Evolutionary conservation across 2,797 vertebrate genomes (phyloP).

Genomic region (Diplodus sargus): DNA sequence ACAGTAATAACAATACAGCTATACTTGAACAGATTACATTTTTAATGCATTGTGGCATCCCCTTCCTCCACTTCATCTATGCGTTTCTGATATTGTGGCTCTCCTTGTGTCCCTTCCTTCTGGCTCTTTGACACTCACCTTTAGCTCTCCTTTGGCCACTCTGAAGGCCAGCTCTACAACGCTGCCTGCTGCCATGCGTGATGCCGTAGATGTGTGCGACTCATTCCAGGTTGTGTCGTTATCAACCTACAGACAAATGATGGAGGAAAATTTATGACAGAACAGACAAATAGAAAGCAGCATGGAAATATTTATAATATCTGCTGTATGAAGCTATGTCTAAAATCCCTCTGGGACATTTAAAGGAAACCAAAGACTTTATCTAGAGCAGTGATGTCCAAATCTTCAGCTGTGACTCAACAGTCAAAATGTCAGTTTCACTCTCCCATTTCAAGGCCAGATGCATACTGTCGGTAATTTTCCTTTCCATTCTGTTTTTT

Average conservation of each 20-base stretch:
- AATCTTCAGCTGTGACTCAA: conserved; percentile 6
- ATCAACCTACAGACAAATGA: conserved; percentile 87
- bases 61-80: neutral
- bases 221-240: conserved; percentile 99
- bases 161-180: conserved; percentile 94
- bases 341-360: neutral
- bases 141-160: conserved; percentile 94
- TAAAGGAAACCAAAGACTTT: conserved; percentile 9
- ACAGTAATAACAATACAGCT: conserved; percentile 3
- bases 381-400: neutral
- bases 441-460: conserved; percentile 15
- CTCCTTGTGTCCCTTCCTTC: neutral
- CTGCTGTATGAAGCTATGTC: neutral
- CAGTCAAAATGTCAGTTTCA: conserved; percentile 20
- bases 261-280: neutral
- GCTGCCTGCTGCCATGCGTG: conserved; percentile 93
- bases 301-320: neutral
- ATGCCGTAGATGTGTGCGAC: conserved; percentile 94
- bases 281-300: neutral
- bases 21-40: neutral
- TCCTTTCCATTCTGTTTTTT: conserved; percentile 37
- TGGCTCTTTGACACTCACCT: conserved; percentile 80
- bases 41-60: neutral
- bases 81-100: neutral
- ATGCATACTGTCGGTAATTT: conserved; percentile 38